Evolutionary conservation across 2,113 vertebrate genomes (phyloP).

Genomic region (Physeter macrocephalus): DNA sequence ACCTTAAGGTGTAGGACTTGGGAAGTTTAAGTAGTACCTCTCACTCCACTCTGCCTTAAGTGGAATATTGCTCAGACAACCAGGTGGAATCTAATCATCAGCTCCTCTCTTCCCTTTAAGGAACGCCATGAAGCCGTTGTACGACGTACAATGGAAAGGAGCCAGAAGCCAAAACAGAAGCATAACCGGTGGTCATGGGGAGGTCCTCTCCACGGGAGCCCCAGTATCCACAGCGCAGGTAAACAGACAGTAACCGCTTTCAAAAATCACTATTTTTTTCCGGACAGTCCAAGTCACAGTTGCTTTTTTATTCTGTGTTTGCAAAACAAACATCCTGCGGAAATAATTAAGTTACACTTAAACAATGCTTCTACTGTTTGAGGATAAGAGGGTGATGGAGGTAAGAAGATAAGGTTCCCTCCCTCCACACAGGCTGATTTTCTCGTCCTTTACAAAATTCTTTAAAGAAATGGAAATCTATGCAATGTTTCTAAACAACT

Average conservation of each 20-base stretch:
- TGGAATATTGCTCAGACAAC: neutral
- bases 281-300: neutral
- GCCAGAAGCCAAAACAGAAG: constrained; percentile 88
- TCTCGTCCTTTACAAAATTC: neutral
- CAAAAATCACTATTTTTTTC: neutral
- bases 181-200: constrained; percentile 86
- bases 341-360: constrained; percentile 5
- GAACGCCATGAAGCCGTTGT: constrained; percentile 93
- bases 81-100: neutral
- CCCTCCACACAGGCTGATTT: neutral
- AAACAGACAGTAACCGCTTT: constrained; percentile 33
- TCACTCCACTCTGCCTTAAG: neutral
- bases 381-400: constrained; percentile 46
- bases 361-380: neutral
- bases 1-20: neutral
- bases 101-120: constrained; percentile 74
- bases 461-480: neutral
- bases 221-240: constrained; percentile 82
- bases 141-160: constrained; percentile 90
- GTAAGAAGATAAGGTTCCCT: neutral
- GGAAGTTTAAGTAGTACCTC: neutral
- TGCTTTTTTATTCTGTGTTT: neutral
- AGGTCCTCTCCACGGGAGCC: constrained; percentile 80
- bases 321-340: constrained; percentile 2
- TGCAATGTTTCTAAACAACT: neutral